Conservation (phyloP, 1,140 invertebrate genomes). For the Maniola jurtina region DNA sequence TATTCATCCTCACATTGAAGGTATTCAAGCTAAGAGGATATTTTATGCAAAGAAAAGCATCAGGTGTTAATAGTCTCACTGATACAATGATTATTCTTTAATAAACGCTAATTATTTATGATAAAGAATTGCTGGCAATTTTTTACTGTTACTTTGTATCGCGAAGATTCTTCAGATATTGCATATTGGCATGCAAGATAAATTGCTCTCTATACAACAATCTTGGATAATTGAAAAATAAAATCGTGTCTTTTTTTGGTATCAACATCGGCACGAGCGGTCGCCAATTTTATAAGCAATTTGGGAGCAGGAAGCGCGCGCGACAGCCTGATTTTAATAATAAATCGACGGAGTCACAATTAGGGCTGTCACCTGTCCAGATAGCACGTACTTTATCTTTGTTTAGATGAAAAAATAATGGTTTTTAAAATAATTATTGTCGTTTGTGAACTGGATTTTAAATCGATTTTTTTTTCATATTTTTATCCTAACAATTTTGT, state of each 20-base stretch:
- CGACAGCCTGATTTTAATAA: slow-evolving; percentile 73
- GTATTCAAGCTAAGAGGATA: no score
- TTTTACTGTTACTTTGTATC: slow-evolving; percentile 30
- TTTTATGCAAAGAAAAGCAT: background rate
- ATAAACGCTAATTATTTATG: slow-evolving; percentile 22
- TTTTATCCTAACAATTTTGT: no score
- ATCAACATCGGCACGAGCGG: slow-evolving; percentile 65
- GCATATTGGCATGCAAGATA: slow-evolving; percentile 22
- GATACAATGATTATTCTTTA: slow-evolving; percentile 3
- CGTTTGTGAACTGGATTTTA: background rate
- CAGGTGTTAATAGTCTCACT: background rate
- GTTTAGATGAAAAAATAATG: background rate
- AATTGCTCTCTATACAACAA: slow-evolving; percentile 41
- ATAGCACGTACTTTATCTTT: background rate
- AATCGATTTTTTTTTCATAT: no score
- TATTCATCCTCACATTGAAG: no score
- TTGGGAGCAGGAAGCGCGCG: slow-evolving; percentile 68
- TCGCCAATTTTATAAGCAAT: slow-evolving; percentile 72
- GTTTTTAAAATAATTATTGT: background rate
- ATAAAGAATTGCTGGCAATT: slow-evolving; percentile 21
- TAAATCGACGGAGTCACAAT: slow-evolving; percentile 65
- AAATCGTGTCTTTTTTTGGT: slow-evolving; percentile 56
- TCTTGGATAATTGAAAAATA: slow-evolving; percentile 68
- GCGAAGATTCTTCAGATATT: slow-evolving; percentile 7
- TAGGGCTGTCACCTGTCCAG: background rate